Base-by-base conservation (phyloP, 2,888 invertebrate species). In the Ectobius pallidus region DNA sequence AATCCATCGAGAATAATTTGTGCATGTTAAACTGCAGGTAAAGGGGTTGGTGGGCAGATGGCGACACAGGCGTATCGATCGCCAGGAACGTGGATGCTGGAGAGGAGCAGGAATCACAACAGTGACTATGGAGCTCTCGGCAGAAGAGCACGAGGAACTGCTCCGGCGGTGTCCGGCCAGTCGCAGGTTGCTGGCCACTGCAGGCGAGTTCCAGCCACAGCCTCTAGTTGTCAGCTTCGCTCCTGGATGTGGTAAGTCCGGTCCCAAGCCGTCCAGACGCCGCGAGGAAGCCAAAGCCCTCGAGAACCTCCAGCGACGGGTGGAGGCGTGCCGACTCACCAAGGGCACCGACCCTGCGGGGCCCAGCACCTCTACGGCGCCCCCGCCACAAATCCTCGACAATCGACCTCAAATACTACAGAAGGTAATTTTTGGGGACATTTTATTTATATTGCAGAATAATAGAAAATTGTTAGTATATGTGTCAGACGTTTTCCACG, bases 281-380 rank as follows among this genome's bases (percentile, higher is more conserved):
- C 85, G 91, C 44, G 92, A 92, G 81, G 92, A 92, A 82, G 88
- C 90, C 74, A 85, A 85, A 65, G 90, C 90, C 46, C 84, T 92
- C 79, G 90, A 90, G 78, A 92, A 92, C 82, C 85, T 92, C 72
- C 85, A 90, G 77, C 88, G 88, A 81, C 88, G 91, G 78, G 89
- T 92, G 62, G 86, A 86, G 78, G 85, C 85, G 76, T 84, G 85
- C 68, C 83, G 86, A 85, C 75, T 90, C 83, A 81, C 84, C 76
- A 77, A 90, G 85, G 79, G 84, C 81, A 82, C 85, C 52, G 46
- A 49, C 49, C 85, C 78, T 84, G 79, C 81, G 83, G 72, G 79
- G 78, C 63, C 32, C 52, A 69, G 42, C 80, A 81, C 77, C 79
- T 81, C 25, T 9, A 65, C 65, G 42, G 42, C 25, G 16, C 78